Percentiles rank a stretch among this genome's conserved stretches.
Conservation (phyloP, 1,140 invertebrate genomes). For the Helicoverpa zea region DNA sequence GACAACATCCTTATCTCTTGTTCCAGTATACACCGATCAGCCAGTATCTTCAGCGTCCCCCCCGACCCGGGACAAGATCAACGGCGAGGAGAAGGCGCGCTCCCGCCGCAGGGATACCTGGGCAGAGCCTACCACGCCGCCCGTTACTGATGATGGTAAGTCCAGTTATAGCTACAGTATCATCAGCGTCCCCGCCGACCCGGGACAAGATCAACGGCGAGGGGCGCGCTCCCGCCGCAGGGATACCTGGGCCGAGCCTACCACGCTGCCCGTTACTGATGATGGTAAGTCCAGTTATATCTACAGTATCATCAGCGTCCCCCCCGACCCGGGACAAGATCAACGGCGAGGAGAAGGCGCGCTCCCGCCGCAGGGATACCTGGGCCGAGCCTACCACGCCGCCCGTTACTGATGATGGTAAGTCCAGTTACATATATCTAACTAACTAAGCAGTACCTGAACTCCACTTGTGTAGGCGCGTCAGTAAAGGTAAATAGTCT, state of each 20-base stretch:
- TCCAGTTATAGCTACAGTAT: too few relatives aligned
- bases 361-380: slow-evolving; percentile 84
- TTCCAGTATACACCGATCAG: slow-evolving; percentile 88
- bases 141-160: slow-evolving; percentile 70
- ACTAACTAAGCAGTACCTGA: too few relatives aligned
- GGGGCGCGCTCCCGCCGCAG: slow-evolving; percentile 87
- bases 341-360: slow-evolving; percentile 90
- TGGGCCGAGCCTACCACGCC: slow-evolving; percentile 90
- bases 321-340: slow-evolving; percentile 92
- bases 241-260: slow-evolving; percentile 88
- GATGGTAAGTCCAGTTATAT: too few relatives aligned
- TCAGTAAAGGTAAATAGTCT: too few relatives aligned
- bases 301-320: slow-evolving; percentile 90
- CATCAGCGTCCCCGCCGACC: slow-evolving; percentile 91
- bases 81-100: slow-evolving; percentile 90
- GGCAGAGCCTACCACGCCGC: slow-evolving; percentile 90
- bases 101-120: slow-evolving; percentile 83
- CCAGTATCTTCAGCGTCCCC: slow-evolving; percentile 91
- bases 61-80: slow-evolving; percentile 91
- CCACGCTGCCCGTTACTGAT: slow-evolving; percentile 87
- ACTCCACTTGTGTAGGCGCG: too few relatives aligned
- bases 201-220: slow-evolving; percentile 91
- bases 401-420: slow-evolving; percentile 70
- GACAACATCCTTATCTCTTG: slow-evolving; percentile 40
- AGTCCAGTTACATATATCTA: too few relatives aligned